Percentiles rank a stretch among this genome's conserved stretches.
These are phyloP conservation scores for Dicranocentrus wangi DNA, from an alignment of 2,888 invertebrate genomes.

Conservation along the genomic window DNA sequence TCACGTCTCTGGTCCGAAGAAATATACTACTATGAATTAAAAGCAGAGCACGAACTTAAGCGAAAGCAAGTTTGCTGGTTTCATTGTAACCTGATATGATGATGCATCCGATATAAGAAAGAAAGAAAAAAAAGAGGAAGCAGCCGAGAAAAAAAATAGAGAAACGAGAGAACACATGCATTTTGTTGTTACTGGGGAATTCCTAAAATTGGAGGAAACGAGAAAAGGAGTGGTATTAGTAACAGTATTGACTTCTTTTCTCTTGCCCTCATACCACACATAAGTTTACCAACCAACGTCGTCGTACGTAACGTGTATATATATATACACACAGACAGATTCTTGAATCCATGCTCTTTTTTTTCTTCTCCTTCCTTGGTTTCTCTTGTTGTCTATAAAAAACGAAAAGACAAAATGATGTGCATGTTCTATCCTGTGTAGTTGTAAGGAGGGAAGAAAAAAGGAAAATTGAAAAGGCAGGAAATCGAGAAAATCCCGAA, in stretches of 20 bases:
- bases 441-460: conserved; percentile 37
- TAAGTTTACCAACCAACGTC: conserved; percentile 17
- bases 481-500: conserved; percentile 65
- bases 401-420: conserved; percentile 52
- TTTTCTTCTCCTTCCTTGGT: conserved; percentile 14
- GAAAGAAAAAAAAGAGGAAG: conserved; percentile 20
- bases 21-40: conserved; percentile 51
- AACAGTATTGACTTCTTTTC: conserved; percentile 55
- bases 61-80: conserved; percentile 13
- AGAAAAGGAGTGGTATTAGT: conserved; percentile 64
- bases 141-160: neutral
- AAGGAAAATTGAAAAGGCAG: conserved; percentile 62
- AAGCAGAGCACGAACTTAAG: conserved; percentile 58
- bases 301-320: too few relatives aligned
- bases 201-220: conserved; percentile 61
- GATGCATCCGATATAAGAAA: conserved; percentile 48
- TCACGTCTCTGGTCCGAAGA: conserved; percentile 39
- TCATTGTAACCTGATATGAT: conserved; percentile 32
- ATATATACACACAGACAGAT: conserved; percentile 1
- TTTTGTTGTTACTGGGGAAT: conserved; percentile 61
- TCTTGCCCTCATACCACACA: conserved; percentile 30
- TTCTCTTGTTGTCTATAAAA: neutral
- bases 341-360: conserved; percentile 1
- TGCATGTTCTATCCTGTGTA: conserved; percentile 25
- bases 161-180: conserved; percentile 38